Evolutionary conservation across 2,113 vertebrate species (phyloP), one percentile per base, ranked within the genome.

Genomic region (Grantiella picta): DNA sequence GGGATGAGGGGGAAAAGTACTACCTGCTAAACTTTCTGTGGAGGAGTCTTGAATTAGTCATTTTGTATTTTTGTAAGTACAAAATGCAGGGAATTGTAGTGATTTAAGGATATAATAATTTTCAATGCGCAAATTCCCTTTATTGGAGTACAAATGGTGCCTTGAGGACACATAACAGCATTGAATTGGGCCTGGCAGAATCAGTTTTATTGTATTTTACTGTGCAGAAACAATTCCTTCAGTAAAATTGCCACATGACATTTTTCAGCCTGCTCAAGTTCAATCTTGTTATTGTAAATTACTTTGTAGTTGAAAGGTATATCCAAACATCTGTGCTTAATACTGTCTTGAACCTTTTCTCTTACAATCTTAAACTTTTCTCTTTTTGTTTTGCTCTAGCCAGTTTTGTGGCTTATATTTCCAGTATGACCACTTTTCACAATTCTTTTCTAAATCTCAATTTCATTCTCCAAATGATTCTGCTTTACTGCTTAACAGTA

Each of bases 181-280:
- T 42, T 88, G 93, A 96, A 88, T 82, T 93, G 64, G 71, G 71
- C 75, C 85, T 95, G 87, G 92, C 82, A 94, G 85, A 90, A 91
- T 86, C 38, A 44, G 71, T 80, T 96, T 92, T 93, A 96, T 97
- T 97, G 87, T 88, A 78, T 95, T 95, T 82, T 86, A 92, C 76
- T 53, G 82, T 92, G 96, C 68, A 94, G 85, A 95, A 93, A 86
- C 79, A 92, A 96, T 92, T 91, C 63, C 68, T 94, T 90, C 11
- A 90, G 66, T 81, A 83, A 90, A 95, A 91, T 86, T 82, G 66
- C 64, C 75, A 93, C 70, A 75, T 47, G 60, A 63, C 79, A 91
- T 96, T 92, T 93, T 96, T 95, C 90, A 96, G 88, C 52, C 52
- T 52, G 60, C 86, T 89, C 79, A 81, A 93, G 71, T 87, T 90